Percentiles rank a stretch among this genome's conserved stretches.
These are phyloP conservation scores for Gadopsis bispinosus DNA, from an alignment of 2,797 vertebrate genomes.

Conservation along the genomic window DNA sequence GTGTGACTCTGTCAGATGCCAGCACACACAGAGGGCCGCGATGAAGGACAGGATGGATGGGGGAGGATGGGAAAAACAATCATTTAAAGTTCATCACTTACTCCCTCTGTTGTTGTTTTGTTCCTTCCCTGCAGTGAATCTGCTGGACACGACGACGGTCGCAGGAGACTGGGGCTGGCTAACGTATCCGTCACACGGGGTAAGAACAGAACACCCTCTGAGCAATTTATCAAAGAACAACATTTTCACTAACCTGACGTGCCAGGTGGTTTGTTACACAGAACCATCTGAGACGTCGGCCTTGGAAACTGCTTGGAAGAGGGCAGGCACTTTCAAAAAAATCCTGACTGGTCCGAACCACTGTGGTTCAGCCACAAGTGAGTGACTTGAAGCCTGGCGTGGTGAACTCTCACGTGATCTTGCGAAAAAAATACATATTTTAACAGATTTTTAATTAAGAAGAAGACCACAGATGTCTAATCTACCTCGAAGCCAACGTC, in stretches of 20 bases:
- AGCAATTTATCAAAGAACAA: background rate
- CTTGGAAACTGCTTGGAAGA: too few species aligned
- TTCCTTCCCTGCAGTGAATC: constrained; percentile 81
- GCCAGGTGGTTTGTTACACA: too few species aligned
- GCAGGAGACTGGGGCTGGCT: constrained; percentile 88
- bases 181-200: constrained; percentile 86
- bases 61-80: constrained; percentile 21
- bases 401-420: too few species aligned
- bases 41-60: constrained; percentile 44
- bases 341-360: too few species aligned
- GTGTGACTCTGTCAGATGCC: constrained; percentile 30
- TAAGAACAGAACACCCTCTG: constrained; percentile 61
- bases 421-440: background rate
- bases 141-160: constrained; percentile 85
- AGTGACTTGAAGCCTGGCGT: too few species aligned
- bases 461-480: background rate
- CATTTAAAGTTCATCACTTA: constrained; percentile 50
- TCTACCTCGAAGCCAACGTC: background rate
- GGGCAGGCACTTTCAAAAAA: too few species aligned
- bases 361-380: too few species aligned
- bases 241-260: background rate
- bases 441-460: background rate
- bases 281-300: too few species aligned
- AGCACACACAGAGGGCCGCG: constrained; percentile 33
- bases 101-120: constrained; percentile 38